Base-by-base conservation (phyloP, 2,797 vertebrate species). In the Heliangelus exortis region DNA sequence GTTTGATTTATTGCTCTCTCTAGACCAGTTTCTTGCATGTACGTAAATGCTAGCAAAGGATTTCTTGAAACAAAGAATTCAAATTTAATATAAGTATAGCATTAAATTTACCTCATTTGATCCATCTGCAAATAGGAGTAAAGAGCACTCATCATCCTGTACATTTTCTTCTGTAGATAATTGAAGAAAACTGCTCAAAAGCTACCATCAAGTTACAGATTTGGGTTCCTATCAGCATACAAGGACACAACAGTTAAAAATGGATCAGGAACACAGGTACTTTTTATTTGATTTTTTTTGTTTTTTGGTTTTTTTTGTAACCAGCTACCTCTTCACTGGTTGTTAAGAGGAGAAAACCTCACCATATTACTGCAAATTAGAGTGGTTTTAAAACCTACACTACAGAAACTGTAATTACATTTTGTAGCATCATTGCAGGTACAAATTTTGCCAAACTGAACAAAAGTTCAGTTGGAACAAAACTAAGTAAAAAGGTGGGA, bases 151-250 rank as follows among this genome's bases (percentile, higher is more conserved):
- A 48, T 25, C 15, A 54, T 18, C 29, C 53, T 63, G 15, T 74
- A 21, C 15, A 43, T 92, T 93, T 86, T 58, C 48, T 69, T 83
- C 79, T 67, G n/a, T 62, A 98, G 98, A 68, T 97, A 36, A 95
- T 94, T 3, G 95, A 96, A 59, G 95, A 96, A 89, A 98, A 97
- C 65, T 71, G 3, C 34, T 97, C 96, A 77, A 94, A 68, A 36
- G 93, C 96, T 17, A 22, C 79, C 81, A 86, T 96, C 75, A 36
- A 90, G 29, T 80, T 97, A 86, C 87, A 94, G 74, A 95, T 97
- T n/a, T 97, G 96, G 93, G 53, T 97, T 75, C 96, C 97, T 53
- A 17, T 84, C 69, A 78, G 29, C 47, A 41, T 89, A 58, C 59
- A 77, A 76, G 77, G 53, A n/a, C 47, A 69, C 28, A 81, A 90